Percentiles rank a stretch among this genome's conserved stretches.
These are phyloP conservation scores for Perca schrenkii DNA, from an alignment of 2,113 vertebrate genomes.

Conservation along the genomic window DNA sequence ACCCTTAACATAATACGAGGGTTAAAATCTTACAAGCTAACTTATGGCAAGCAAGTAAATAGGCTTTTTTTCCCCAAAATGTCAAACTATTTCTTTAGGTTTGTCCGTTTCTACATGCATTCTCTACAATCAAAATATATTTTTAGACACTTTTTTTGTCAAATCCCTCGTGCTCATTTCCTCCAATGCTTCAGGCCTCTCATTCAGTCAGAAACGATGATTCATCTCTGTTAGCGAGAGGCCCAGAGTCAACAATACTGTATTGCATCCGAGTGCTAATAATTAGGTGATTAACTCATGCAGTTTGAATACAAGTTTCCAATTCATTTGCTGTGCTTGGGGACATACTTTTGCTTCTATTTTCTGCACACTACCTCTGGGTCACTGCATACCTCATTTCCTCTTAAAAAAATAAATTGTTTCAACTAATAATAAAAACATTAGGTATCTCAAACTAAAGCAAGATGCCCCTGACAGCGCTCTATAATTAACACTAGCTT, in stretches of 20 bases:
- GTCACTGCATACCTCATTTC: background rate
- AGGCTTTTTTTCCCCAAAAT: background rate
- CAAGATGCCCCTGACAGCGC: background rate
- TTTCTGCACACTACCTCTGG: background rate
- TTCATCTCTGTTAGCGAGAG: constrained; percentile 1
- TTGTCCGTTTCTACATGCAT: background rate
- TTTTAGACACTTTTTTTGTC: background rate
- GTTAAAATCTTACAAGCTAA: no score
- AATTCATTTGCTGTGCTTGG: background rate
- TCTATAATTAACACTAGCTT: constrained; percentile 22
- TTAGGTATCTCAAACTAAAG: background rate
- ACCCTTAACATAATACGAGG: no score
- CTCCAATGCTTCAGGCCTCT: background rate
- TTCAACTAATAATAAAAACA: constrained; percentile 22
- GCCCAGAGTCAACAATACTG: background rate
- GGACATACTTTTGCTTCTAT: background rate
- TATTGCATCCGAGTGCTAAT: constrained; percentile 12
- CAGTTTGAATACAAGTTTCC: constrained; percentile 1
- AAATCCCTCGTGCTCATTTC: constrained; percentile 7
- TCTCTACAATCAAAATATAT: background rate
- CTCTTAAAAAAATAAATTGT: background rate
- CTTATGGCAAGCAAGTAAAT: background rate
- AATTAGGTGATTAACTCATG: constrained; percentile 14
- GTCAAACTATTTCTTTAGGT: background rate
- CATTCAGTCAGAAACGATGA: constrained; percentile 18